Base-by-base conservation (phyloP, 2,797 vertebrate species). In the Scolopax bukidnonensis region DNA sequence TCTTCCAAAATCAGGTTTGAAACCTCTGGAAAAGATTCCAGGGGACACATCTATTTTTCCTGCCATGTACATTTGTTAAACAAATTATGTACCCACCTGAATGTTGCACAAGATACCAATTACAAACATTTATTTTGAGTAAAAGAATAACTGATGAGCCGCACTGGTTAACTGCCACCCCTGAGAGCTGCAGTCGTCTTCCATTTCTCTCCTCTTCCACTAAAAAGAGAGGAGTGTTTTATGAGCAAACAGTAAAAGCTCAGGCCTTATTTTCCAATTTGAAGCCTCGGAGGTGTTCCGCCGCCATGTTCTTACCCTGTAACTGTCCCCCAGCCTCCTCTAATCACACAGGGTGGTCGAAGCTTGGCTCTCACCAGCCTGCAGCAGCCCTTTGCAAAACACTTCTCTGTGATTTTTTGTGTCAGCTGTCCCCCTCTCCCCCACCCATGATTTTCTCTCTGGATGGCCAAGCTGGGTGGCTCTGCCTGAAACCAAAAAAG, bases 241-340 rank as follows among this genome's bases (percentile, higher is more conserved):
- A 95, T 0, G 1, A 94, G 45, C 36, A 74, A 91, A 82, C 7
- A 4, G n/a, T 77, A 87, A 93, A 90, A 93, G 20, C 85, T 88
- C 80, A 84, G 64, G 12, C 50, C 64, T 93, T 64, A 89, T 95
- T 96, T 93, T 96, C 90, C 90, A 87, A 61, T 92, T 50, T 59
- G 48, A 93, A 84, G 70, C 30, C 87, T 90, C 67, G 17, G 73
- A 87, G 83, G 78, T n/a, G 50, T 47, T 88, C 61, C 21, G 40
- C 36, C 16, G 6, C 33, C 40, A 43, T 20, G 53, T 80, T 88
- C 88, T 65, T 73, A 70, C 59, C 60, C 84, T 64, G 54, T 83
- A 92, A 96, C 87, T 75, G 90, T n/a, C 38, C 65, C 79, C 89
- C 81, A 83, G 89, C 11, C 5, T 40, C 77, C 84, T 33, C 4